These are phyloP conservation scores for Moxostoma hubbsi DNA, from an alignment of 2,797 vertebrate species.

Conservation along the genomic window DNA sequence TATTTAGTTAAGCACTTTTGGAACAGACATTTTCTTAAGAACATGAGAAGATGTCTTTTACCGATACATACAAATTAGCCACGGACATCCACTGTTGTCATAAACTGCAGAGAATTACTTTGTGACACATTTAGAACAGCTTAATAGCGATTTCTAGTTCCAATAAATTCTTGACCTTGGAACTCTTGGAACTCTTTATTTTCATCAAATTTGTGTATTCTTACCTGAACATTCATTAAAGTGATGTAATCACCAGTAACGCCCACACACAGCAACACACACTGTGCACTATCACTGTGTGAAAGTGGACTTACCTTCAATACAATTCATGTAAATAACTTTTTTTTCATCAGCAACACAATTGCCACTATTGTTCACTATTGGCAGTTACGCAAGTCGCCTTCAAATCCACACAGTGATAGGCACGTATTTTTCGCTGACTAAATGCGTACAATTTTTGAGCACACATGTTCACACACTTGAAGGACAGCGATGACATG, in stretches of 20 bases:
- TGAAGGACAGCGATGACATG: conserved; percentile 54
- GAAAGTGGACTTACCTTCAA: neutral
- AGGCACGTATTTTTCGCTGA: conserved; percentile 15
- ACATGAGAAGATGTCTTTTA: neutral
- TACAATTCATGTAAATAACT: too few species aligned
- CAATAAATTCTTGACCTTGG: too few species aligned
- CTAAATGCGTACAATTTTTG: neutral
- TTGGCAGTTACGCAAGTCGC: too few species aligned
- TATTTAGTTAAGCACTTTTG: neutral
- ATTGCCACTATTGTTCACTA: too few species aligned
- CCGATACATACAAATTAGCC: neutral
- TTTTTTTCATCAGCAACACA: neutral
- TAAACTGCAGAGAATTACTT: neutral
- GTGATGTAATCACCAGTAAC: neutral
- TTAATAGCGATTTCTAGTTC: neutral
- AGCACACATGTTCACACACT: conserved; percentile 49
- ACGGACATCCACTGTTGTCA: neutral
- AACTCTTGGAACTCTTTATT: too few species aligned
- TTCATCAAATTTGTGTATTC: neutral
- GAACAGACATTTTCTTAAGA: neutral
- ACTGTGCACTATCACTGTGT: conserved; percentile 27
- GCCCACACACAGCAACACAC: conserved; percentile 34
- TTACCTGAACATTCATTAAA: neutral
- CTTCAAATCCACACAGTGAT: conserved; percentile 16
- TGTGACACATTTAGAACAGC: neutral